Evolutionary conservation across 2,888 invertebrate species (phyloP), one percentile per base, ranked within the genome.

Genomic region (Laothoe populi): DNA sequence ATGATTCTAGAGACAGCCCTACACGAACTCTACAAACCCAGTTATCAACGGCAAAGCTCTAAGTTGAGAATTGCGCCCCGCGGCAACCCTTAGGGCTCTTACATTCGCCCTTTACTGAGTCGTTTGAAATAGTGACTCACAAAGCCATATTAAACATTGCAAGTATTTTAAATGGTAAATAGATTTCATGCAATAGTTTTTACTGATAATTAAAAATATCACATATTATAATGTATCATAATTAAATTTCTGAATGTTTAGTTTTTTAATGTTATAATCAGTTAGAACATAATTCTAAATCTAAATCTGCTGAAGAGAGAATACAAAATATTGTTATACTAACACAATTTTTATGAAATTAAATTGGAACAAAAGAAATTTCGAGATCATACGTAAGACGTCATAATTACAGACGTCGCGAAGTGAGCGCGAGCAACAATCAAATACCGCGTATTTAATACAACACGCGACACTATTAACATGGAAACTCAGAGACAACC

Each of bases 401-500:
- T 63, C 66, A 68, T 69, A 66, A 70, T 68, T 67, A 59, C 46
- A 60, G 42, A 63, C 62, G 67, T 63, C 64, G 60, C 62, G 53
- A 67, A 67, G 66, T 66, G 66, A 65, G 59, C 62, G 63, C 59
- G 61, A 67, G 70, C 70, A 60, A 63, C 69, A 72, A 73, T 72
- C 68, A 69, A 74, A 78, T 71, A 71, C 71, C 75, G 75, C 75
- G 72, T 72, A 69, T 72, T 69, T 67, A 58, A 42, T 68, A 72
- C 70, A 69, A 74, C 84, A 84, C 84, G 83, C 84, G 65, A 81
- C 66, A 69, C 68, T 68, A 74, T 73, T 74, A 78, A 74, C 73
- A 71, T 67, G 60, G 64, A 70, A 70, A 74, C 75, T 78, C 76
- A 71, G 78, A 81, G 78, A 84, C 78, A 83, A 82, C 83, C 78